phyloP scores from a whole-genome alignment of 1,140 invertebrate species.

The Aphis gossypii region DNA sequence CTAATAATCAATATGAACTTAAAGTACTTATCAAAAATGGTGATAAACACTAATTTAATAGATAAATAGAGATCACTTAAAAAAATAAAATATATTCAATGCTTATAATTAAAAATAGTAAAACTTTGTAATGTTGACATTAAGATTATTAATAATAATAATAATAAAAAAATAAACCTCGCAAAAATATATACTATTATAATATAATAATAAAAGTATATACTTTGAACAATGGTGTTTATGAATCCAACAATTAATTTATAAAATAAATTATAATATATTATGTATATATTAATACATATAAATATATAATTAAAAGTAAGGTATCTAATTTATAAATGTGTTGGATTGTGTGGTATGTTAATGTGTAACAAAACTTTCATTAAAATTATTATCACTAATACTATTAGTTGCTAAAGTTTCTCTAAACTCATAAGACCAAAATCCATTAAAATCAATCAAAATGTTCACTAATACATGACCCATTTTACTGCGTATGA shows the following conservation, averaged over 20 bases:
- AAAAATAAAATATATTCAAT: neutral
- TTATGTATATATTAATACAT: neutral
- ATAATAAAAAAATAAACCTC: too few relatives aligned
- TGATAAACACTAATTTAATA: too few relatives aligned
- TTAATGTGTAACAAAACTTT: conserved; percentile 15
- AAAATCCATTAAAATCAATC: conserved; percentile 96
- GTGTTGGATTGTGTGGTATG: neutral
- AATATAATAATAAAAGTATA: too few relatives aligned
- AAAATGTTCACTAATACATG: conserved; percentile 93
- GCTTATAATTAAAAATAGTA: neutral
- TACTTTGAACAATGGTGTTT: too few relatives aligned
- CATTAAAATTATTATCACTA: neutral
- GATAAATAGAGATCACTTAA: too few relatives aligned
- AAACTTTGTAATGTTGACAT: neutral
- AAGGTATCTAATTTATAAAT: neutral
- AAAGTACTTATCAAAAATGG: too few relatives aligned
- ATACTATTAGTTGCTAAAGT: conserved; percentile 71
- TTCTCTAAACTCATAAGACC: conserved; percentile 94
- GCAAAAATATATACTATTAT: too few relatives aligned
- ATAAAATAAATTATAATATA: neutral
- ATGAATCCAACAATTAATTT: neutral
- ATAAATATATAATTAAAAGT: neutral
- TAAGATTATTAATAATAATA: neutral
- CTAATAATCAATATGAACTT: neutral
- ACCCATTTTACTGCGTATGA: conserved; percentile 85